A percentile compares a stretch with the other conserved stretches of the same genome.
Conservation (phyloP, 2,113 vertebrate species). For the Eurystomus gularis region DNA sequence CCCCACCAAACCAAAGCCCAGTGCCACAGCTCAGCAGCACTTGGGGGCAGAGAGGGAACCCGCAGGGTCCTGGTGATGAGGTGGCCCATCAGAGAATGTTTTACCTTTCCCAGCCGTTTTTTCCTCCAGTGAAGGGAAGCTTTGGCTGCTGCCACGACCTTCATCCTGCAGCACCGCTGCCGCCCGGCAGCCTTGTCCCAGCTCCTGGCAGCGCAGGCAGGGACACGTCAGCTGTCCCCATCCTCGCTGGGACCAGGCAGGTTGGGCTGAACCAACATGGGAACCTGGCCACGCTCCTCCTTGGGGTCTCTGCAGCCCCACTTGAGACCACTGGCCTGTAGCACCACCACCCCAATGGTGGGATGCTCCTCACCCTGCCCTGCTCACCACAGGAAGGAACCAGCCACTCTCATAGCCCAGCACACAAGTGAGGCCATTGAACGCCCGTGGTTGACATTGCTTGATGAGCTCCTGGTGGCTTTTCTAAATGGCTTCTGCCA, state of each 20-base stretch:
- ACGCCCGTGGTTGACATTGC: accelerated
- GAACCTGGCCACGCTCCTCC: accelerated
- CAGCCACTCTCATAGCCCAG: not conserved
- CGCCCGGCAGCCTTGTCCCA: not conserved
- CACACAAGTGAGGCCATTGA: accelerated
- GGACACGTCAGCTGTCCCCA: accelerated
- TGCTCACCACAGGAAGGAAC: accelerated
- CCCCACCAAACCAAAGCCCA: not conserved
- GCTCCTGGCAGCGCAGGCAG: not conserved
- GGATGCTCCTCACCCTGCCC: not conserved
- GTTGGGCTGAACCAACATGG: not conserved
- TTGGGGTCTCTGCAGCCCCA: not conserved
- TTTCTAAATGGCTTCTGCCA: not conserved
- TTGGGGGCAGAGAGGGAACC: not conserved
- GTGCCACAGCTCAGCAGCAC: not conserved
- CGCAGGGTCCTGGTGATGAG: not conserved
- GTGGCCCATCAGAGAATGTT: not conserved
- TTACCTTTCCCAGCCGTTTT: not conserved
- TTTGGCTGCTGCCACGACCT: not conserved
- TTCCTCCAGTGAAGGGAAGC: not conserved
- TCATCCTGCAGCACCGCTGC: accelerated
- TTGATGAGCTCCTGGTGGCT: not conserved
- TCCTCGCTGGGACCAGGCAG: not conserved
- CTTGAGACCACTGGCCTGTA: accelerated
- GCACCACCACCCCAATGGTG: not conserved